Evolutionary conservation across 2,888 invertebrate genomes (phyloP).

Genomic region (Spisula subtruncata): DNA sequence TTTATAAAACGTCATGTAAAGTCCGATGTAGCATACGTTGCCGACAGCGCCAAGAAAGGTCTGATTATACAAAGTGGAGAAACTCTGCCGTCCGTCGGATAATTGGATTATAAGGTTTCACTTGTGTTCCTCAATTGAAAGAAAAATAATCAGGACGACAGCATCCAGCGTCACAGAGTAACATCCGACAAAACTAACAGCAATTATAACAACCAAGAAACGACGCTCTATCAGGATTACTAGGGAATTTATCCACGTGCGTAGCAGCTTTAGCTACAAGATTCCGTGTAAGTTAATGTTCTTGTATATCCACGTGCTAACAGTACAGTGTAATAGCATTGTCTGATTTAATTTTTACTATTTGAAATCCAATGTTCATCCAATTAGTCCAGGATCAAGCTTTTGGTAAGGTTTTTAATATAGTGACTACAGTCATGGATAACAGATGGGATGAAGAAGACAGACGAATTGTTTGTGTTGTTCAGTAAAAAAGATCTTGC

Average conservation of each 20-base stretch:
- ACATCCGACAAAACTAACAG: background rate
- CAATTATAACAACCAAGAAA: background rate
- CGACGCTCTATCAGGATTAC: background rate
- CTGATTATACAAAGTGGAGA: background rate
- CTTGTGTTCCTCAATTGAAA: constrained; percentile 13
- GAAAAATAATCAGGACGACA: background rate
- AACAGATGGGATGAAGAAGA: too few species aligned
- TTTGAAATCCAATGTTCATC: too few species aligned
- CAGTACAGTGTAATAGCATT: too few species aligned
- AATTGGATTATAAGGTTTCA: constrained; percentile 18
- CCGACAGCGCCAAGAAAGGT: background rate
- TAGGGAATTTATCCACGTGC: constrained; percentile 6
- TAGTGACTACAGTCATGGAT: too few species aligned
- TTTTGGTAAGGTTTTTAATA: too few species aligned
- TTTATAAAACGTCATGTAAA: background rate
- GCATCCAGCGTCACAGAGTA: background rate
- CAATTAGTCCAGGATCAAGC: too few species aligned
- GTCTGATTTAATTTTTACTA: too few species aligned
- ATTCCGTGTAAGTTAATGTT: background rate
- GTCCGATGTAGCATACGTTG: background rate
- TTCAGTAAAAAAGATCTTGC: too few species aligned
- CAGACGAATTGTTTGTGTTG: too few species aligned
- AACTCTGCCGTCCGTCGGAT: background rate
- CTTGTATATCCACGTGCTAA: background rate
- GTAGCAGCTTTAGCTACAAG: background rate